Evolutionary conservation across 1,140 invertebrate species (phyloP).

Genomic region (Brachionus asplanchnoidis): DNA sequence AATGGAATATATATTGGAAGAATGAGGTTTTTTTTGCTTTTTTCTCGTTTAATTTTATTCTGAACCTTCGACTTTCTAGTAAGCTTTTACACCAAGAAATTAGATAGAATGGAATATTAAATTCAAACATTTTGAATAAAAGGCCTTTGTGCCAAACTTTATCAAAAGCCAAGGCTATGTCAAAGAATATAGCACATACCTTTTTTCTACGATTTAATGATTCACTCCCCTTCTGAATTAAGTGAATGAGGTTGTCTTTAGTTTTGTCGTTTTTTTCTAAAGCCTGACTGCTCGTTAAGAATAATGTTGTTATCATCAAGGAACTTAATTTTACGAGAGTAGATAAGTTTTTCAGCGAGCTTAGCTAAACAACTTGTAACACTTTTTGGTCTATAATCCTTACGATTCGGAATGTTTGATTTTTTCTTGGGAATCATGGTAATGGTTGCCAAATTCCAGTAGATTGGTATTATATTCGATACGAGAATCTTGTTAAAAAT

Average conservation of each 20-base stretch:
- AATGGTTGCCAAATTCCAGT: not conserved
- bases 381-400: not conserved
- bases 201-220: not conserved
- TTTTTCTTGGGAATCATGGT: not conserved
- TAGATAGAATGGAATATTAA: no score
- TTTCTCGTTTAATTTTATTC: no score
- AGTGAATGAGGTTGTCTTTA: not conserved
- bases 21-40: no score
- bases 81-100: no score
- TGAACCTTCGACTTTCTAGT: no score
- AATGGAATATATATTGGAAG: no score
- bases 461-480: not conserved
- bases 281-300: not conserved
- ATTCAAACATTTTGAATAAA: no score
- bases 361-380: not conserved
- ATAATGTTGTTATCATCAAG: not conserved
- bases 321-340: not conserved
- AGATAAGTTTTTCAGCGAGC: not conserved
- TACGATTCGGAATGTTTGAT: not conserved
- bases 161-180: no score
- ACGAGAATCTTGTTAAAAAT: no score
- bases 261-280: not conserved
- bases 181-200: not conserved
- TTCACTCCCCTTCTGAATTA: not conserved
- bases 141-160: no score